A percentile compares a stretch with the other conserved stretches of the same genome.
phyloP scores from a whole-genome alignment of 2,113 vertebrate species.

The Misgurnus anguillicaudatus region DNA sequence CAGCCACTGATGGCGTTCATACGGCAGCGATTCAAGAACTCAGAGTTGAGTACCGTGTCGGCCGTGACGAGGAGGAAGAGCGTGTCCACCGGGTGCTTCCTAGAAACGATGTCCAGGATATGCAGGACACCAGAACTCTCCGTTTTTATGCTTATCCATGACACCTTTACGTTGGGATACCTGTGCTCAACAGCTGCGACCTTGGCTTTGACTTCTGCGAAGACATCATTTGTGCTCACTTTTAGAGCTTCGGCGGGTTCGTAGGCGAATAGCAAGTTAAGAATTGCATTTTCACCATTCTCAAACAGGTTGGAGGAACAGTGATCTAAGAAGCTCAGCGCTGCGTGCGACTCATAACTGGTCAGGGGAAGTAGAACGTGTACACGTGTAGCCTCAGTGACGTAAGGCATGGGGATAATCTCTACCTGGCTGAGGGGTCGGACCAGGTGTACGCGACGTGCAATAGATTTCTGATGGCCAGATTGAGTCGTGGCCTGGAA shows the following conservation, averaged over 20 bases:
- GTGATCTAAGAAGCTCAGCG: conserved; percentile 80
- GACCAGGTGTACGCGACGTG: conserved; percentile 87
- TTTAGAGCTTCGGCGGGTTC: conserved; percentile 92
- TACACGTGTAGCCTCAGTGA: conserved; percentile 92
- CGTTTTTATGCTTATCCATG: conserved; percentile 96
- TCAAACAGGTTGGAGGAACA: conserved; percentile 83
- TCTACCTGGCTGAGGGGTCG: conserved; percentile 91
- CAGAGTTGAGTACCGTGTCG: conserved; percentile 81
- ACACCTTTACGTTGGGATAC: conserved; percentile 84
- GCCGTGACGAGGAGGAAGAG: conserved; percentile 87
- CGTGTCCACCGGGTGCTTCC: conserved; percentile 93
- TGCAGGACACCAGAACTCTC: conserved; percentile 87
- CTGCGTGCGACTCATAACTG: conserved; percentile 72
- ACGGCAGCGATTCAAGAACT: conserved; percentile 94
- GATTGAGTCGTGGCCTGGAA: conserved; percentile 87
- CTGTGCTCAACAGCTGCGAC: conserved; percentile 82
- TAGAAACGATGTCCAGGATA: conserved; percentile 95
- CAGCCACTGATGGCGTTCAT: conserved; percentile 98
- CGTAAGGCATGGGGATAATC: conserved; percentile 97
- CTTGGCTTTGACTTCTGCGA: conserved; percentile 83
- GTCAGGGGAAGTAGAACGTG: conserved; percentile 89
- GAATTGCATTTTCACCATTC: conserved; percentile 81
- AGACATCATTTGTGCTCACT: conserved; percentile 88
- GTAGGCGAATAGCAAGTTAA: conserved; percentile 93
- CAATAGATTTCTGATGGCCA: conserved; percentile 82